Evolutionary conservation across 2,888 invertebrate species (phyloP).

Genomic region (Callyntrura guangdongensis): DNA sequence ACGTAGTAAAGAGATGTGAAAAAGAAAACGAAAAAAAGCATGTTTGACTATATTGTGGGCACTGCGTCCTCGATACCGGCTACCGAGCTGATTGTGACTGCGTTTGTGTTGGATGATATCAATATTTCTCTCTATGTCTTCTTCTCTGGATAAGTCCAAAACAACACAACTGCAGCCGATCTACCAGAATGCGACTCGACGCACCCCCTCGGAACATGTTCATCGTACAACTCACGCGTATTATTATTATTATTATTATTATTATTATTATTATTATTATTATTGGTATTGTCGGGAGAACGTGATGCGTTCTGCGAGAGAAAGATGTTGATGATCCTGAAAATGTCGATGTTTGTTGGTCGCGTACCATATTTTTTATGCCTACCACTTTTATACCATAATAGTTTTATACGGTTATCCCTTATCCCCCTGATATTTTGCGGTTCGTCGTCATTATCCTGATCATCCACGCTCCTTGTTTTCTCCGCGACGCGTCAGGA

Average conservation of each 20-base stretch:
- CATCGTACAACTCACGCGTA: slow-evolving; percentile 27
- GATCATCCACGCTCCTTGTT: background rate
- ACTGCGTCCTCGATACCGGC: background rate
- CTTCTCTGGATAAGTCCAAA: slow-evolving; percentile 32
- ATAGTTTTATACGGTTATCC: background rate
- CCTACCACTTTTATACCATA: background rate
- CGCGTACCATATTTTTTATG: background rate
- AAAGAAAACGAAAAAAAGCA: background rate
- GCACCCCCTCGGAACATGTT: slow-evolving; percentile 34
- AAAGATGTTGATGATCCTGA: too few relatives aligned
- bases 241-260: slow-evolving; percentile 26
- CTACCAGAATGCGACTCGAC: slow-evolving; percentile 21
- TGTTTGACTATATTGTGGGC: background rate
- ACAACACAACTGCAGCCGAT: slow-evolving; percentile 27
- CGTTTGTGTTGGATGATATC: background rate
- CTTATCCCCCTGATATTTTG: background rate
- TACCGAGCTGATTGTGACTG: background rate
- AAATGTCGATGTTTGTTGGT: too few relatives aligned
- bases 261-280: slow-evolving; percentile 33
- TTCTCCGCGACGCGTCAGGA: slow-evolving; percentile 10
- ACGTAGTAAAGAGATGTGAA: background rate
- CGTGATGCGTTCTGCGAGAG: background rate
- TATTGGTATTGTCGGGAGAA: slow-evolving; percentile 43
- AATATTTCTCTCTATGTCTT: slow-evolving; percentile 19
- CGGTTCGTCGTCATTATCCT: background rate